Base-by-base conservation (phyloP, 1,140 invertebrate genomes). In the Xylocopa sonorina region DNA sequence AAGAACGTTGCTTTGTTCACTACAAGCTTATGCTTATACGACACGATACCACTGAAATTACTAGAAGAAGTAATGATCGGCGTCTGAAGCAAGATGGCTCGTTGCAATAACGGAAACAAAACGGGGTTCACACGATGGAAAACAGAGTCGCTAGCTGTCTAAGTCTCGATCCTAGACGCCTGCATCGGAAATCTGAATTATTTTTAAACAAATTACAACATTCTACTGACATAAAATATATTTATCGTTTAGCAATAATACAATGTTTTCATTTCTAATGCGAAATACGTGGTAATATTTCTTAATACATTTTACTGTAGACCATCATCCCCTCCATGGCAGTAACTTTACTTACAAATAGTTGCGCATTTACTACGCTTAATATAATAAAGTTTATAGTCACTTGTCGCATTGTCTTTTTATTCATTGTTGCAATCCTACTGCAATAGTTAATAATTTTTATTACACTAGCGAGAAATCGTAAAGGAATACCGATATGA, bases 71-170 rank as follows among this genome's bases (percentile, higher is more conserved):
- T 84, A 89, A 84, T 82, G 82, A 87, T 84, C 81, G 72, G 83
- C 83, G 88, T 87, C 80, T 71, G 74, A 50, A 76, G 76, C 48
- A 73, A 82, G 68, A 86, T 73, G 86, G 76, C 67, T 79, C 58
- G 67, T 43, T 48, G 58, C 80, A 73, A 76, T 74, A 84, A 88
- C 86, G 87, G 88, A 87, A 86, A 89, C 84, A 82, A 88, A 85
- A 80, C 73, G 87, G 86, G 87, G 82, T 75, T 82, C 81, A 63
- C 87, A 75, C 46, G 24, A 46, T 51, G 18, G 72, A 57, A 67
- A 77, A 77, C 82, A 85, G 43, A 64, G 62, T 51, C 38, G 53
- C 16, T 57, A 32, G 29, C 46, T 32, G 57, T 55, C 12, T 27
- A 21, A 81, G 34, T 46, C 88, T 89, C 83, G 79, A 88, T 0